Evolutionary conservation across 2,797 vertebrate genomes (phyloP).

Genomic region (Ciconia nigra): DNA sequence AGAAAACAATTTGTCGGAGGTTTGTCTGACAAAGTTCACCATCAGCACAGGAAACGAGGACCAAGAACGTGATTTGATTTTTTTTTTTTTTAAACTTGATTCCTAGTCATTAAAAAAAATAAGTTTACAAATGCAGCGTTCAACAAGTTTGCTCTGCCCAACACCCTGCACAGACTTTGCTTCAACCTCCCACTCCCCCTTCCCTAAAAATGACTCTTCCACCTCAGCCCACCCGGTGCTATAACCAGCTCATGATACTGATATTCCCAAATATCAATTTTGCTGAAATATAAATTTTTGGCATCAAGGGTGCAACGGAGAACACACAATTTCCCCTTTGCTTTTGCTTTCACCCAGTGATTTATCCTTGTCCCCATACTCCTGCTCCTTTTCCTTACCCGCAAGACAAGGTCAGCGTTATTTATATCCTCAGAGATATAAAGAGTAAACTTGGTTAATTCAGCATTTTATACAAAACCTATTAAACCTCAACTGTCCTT

Average conservation of each 20-base stretch:
- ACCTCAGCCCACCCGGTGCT: background rate
- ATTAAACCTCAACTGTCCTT: background rate
- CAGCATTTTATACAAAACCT: background rate
- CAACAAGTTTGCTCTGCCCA: background rate
- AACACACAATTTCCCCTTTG: background rate
- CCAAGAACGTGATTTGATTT: background rate
- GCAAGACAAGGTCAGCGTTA: background rate
- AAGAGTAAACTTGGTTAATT: background rate
- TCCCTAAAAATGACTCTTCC: background rate
- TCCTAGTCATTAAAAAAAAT: background rate
- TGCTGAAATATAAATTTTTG: background rate
- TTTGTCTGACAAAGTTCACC: conserved; percentile 1
- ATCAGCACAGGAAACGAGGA: background rate
- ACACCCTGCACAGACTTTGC: background rate
- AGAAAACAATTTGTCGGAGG: conserved; percentile 14
- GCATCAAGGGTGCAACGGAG: accelerated
- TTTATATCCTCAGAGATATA: background rate
- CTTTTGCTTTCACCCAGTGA: background rate
- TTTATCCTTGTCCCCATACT: background rate
- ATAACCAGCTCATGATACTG: background rate
- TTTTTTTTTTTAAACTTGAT: background rate
- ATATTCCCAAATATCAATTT: background rate
- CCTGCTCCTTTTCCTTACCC: background rate
- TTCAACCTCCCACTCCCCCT: background rate
- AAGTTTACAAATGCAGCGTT: accelerated